phyloP scores from a whole-genome alignment of 2,113 vertebrate genomes.

The Pseudolaguvia tuberculata region DNA sequence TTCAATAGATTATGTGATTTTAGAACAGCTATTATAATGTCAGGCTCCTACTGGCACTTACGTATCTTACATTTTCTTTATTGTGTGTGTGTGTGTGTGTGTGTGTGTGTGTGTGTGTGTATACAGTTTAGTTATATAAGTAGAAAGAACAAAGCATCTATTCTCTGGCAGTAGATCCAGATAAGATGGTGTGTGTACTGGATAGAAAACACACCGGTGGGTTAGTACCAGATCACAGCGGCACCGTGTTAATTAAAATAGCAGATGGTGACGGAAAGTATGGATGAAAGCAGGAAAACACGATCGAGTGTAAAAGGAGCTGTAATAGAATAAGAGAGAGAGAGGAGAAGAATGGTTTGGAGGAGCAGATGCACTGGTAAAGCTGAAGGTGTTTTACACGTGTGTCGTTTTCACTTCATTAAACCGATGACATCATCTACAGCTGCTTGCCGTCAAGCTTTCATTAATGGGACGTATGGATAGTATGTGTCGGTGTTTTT shows the following conservation, averaged over 20 bases:
- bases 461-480: not conserved
- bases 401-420: conserved; percentile 16
- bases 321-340: not conserved
- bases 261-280: conserved; percentile 22
- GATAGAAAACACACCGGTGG: conserved; percentile 51
- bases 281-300: not conserved
- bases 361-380: conserved; percentile 3
- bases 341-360: not conserved
- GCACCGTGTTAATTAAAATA: conserved; percentile 37
- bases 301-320: not conserved
- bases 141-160: conserved; percentile 43
- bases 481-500: not conserved
- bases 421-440: conserved; percentile 5
- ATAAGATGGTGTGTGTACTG: conserved; percentile 34
- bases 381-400: not conserved
- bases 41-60: not conserved
- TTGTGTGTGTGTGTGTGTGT: not conserved
- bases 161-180: conserved; percentile 33
- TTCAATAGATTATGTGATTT: conserved; percentile 49
- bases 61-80: no score
- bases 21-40: conserved; percentile 48
- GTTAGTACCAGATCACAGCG: conserved; percentile 42
- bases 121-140: conserved; percentile 18
- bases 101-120: not conserved
- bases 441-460: conserved; percentile 5